Evolutionary conservation across 2,888 invertebrate genomes (phyloP).

Genomic region (Tetanocera ferruginea): DNA sequence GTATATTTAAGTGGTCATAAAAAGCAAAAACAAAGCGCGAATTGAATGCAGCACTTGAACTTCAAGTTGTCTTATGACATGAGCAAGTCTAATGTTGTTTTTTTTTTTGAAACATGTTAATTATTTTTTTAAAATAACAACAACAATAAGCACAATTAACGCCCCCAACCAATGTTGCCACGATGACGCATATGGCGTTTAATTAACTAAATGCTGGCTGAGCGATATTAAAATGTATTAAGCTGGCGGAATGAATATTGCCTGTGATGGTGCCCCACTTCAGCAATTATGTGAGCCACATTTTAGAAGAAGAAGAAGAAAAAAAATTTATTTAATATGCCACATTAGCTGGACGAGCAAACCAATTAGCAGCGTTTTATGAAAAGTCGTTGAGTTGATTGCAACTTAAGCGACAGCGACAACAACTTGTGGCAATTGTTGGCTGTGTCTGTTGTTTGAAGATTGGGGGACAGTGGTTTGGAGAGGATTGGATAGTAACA

Average conservation of each 20-base stretch:
- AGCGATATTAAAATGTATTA: neutral
- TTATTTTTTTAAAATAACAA: neutral
- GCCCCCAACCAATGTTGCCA: neutral
- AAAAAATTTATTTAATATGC: neutral
- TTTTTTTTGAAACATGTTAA: neutral
- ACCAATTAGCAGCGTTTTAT: neutral
- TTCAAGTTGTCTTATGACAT: no score
- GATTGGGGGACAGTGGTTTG: neutral
- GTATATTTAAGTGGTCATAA: no score
- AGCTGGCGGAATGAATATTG: neutral
- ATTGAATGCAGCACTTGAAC: no score
- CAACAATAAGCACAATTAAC: neutral
- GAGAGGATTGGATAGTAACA: neutral
- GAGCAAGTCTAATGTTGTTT: neutral
- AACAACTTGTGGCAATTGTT: neutral
- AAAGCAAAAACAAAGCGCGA: no score
- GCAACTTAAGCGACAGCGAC: neutral
- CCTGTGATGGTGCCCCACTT: neutral
- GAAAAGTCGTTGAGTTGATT: neutral
- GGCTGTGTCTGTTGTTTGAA: neutral
- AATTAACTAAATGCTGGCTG: neutral
- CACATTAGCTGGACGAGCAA: neutral
- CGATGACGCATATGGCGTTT: neutral
- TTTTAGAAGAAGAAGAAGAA: neutral
- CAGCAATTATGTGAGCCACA: neutral